Base-by-base conservation (phyloP, 2,888 invertebrate genomes). In the Spodoptera exigua region DNA sequence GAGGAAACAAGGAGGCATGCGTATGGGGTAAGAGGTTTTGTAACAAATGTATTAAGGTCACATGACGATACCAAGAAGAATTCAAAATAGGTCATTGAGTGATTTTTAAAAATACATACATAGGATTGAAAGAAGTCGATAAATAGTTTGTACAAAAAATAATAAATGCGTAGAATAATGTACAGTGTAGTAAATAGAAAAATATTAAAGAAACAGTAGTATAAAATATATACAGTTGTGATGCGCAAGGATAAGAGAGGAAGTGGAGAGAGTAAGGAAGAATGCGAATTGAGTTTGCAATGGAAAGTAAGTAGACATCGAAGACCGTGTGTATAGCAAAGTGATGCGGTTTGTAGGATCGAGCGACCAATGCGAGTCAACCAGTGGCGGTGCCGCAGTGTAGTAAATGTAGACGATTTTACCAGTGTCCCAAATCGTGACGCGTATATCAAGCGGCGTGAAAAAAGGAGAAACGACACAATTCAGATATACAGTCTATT, bases 371-470 rank as follows among this genome's bases (percentile, higher is more conserved):
- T 72, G 64, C 53, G 51, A 66, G 63, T 61, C 44, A 59, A 69
- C 74, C 74, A 77, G 78, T 74, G 78, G 88, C 83, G 77, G 83
- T 84, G 88, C 79, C 85, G 81, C 83, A 87, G 89, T 88, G 86
- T 84, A 85, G 82, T 84, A 86, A 82, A 88, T 88, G 86, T 86
- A 79, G 86, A 88, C 85, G 87, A 86, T 89, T 88, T 93, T 93
- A 94, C 93, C 94, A 94, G 94, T 93, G 92, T 94, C 88, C 93
- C 89, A 90, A 89, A 92, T 85, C 86, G 93, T 94, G 93, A 90
- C 92, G 93, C 90, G 89, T 77, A 80, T 84, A 90, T 92, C 92
- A 93, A 94, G 94, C 94, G 93, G 94, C 94, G 94, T 94, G 94
- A 91, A 94, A 92, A 92, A 91, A 91, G 91, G 89, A 93, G 89